phyloP scores from a whole-genome alignment of 1,140 invertebrate species.

The Eumeta japonica region DNA sequence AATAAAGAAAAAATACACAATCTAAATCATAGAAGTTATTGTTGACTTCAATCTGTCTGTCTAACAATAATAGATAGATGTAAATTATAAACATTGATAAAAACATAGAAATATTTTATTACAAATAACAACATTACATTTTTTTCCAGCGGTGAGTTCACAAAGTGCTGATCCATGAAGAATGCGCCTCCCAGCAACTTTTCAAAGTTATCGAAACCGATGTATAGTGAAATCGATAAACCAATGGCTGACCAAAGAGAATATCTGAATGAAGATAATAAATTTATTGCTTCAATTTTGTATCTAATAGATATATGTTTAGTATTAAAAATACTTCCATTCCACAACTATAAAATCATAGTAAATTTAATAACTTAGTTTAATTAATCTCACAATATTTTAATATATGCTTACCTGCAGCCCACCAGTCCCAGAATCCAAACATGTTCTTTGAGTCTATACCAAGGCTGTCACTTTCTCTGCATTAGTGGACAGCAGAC shows the following conservation, averaged over 20 bases:
- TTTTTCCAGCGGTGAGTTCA: constrained; percentile 81
- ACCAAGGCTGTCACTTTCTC: constrained; percentile 91
- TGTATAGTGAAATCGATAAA: constrained; percentile 88
- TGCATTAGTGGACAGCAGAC: constrained; percentile 94
- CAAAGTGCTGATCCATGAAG: constrained; percentile 95
- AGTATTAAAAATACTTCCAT: not conserved
- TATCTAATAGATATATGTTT: not conserved
- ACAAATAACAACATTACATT: constrained; percentile 73
- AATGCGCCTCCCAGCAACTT: constrained; percentile 87
- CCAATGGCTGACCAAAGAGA: constrained; percentile 99
- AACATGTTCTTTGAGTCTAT: constrained; percentile 98
- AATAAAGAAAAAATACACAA: too few species aligned
- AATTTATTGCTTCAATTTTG: not conserved
- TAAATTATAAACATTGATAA: not conserved
- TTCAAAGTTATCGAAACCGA: constrained; percentile 96
- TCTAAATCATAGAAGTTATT: too few species aligned
- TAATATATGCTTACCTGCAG: constrained; percentile 63
- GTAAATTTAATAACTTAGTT: constrained; percentile 1
- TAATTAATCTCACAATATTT: constrained; percentile 5
- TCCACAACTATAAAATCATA: not conserved
- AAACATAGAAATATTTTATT: not conserved
- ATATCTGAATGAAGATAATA: constrained; percentile 56
- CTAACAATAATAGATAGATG: too few species aligned
- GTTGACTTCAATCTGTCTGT: too few species aligned
- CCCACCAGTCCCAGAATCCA: constrained; percentile 99